Conservation (phyloP, 1,140 invertebrate genomes). For the Macrosteles quadrilineatus region DNA sequence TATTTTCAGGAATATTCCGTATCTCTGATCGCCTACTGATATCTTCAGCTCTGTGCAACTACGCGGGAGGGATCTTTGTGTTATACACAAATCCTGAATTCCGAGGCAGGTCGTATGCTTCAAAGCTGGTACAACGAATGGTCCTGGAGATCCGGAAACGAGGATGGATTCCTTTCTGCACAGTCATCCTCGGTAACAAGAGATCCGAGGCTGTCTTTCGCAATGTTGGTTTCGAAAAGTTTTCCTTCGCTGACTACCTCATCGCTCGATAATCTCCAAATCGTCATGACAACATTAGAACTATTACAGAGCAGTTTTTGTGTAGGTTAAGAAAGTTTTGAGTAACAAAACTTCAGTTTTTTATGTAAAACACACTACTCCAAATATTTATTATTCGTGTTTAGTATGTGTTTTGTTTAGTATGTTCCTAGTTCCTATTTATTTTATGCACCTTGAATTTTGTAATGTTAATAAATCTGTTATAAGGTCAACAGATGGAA, state of each 20-base stretch:
- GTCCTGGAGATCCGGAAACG: background rate
- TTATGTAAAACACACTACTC: too few relatives aligned
- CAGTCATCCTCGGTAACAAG: conserved; percentile 1
- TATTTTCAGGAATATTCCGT: background rate
- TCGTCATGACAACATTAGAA: too few relatives aligned
- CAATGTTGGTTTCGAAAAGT: background rate
- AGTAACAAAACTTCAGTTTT: too few relatives aligned
- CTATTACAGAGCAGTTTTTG: too few relatives aligned
- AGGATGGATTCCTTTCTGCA: background rate
- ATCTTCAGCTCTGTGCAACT: background rate
- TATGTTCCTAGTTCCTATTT: too few relatives aligned
- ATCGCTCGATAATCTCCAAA: background rate
- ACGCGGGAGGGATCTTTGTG: background rate
- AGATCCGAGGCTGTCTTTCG: background rate
- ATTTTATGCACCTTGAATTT: too few relatives aligned
- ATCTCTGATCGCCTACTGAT: background rate
- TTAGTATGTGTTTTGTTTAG: too few relatives aligned
- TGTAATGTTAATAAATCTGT: too few relatives aligned
- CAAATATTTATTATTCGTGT: too few relatives aligned
- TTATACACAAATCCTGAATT: background rate
- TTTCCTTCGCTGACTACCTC: background rate
- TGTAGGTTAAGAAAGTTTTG: too few relatives aligned
- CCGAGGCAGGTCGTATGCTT: background rate
- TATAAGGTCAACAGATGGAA: too few relatives aligned
- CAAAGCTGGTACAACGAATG: background rate